phyloP scores from a whole-genome alignment of 2,113 vertebrate species.

The Malurus melanocephalus region DNA sequence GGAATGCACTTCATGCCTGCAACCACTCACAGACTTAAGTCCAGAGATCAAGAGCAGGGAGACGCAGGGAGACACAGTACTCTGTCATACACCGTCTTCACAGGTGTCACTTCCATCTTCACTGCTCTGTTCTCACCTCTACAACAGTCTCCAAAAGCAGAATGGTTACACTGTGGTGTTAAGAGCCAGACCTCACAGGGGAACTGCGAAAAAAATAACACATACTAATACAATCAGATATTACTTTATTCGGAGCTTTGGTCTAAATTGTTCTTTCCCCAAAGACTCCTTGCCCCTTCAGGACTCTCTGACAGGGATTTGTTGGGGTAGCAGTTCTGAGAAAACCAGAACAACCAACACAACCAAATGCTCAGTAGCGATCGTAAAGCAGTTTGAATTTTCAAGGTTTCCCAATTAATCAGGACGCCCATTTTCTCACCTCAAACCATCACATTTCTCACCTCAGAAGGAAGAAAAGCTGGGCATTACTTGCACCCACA shows the following conservation, averaged over 20 bases:
- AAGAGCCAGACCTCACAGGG: rapidly evolving
- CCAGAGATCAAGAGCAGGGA: background rate
- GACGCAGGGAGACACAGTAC: rapidly evolving
- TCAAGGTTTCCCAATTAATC: background rate
- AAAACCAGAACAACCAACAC: background rate
- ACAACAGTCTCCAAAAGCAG: background rate
- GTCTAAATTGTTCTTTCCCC: background rate
- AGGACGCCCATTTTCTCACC: background rate
- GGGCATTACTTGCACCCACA: background rate
- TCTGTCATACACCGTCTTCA: too few species aligned
- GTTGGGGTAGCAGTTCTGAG: background rate
- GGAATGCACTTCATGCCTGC: background rate
- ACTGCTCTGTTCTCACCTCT: background rate
- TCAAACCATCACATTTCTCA: background rate
- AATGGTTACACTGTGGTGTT: too few species aligned
- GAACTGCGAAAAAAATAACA: background rate
- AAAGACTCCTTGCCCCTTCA: background rate
- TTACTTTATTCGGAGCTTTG: background rate
- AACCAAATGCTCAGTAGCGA: rapidly evolving
- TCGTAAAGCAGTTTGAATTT: background rate
- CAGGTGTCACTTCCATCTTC: background rate
- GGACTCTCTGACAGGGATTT: background rate
- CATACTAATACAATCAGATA: background rate
- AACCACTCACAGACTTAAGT: background rate
- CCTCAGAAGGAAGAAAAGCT: background rate